Evolutionary conservation across 1,140 invertebrate genomes (phyloP).

Genomic region (Neodiprion pinetum): DNA sequence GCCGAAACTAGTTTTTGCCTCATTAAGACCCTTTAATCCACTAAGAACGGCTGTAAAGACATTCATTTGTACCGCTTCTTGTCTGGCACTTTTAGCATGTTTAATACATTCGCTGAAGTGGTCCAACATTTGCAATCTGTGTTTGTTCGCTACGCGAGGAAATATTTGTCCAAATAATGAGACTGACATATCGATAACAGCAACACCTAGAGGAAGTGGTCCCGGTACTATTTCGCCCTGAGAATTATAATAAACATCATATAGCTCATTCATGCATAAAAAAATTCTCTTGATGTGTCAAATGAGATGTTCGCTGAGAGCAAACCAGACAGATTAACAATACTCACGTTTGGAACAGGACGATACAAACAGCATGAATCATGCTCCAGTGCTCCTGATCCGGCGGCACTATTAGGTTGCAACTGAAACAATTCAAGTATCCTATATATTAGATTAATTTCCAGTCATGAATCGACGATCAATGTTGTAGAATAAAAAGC

Average conservation of each 20-base stretch:
- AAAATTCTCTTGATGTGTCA: too few relatives aligned
- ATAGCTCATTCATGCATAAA: neutral
- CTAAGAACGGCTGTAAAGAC: constrained; percentile 93
- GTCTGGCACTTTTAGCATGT: constrained; percentile 88
- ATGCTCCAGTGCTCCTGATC: constrained; percentile 95
- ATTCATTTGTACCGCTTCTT: constrained; percentile 97
- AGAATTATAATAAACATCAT: constrained; percentile 27
- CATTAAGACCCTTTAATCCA: constrained; percentile 87
- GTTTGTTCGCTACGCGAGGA: constrained; percentile 92
- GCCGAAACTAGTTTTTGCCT: constrained; percentile 84
- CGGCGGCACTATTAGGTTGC: constrained; percentile 90
- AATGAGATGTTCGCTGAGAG: too few relatives aligned
- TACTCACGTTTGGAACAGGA: constrained; percentile 66
- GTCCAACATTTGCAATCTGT: constrained; percentile 94
- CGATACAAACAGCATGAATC: constrained; percentile 92
- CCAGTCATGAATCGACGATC: too few relatives aligned
- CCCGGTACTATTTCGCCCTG: constrained; percentile 75
- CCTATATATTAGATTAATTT: neutral
- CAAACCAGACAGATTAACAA: constrained; percentile 45
- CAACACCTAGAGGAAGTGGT: constrained; percentile 93
- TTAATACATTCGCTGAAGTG: constrained; percentile 96
- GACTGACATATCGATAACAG: constrained; percentile 95
- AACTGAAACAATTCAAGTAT: constrained; percentile 66
- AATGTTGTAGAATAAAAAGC: neutral
- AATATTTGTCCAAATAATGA: constrained; percentile 93